These are phyloP conservation scores for Mesodorylaimus sp. DNA, from an alignment of 2,888 invertebrate genomes.

Conservation along the genomic window DNA sequence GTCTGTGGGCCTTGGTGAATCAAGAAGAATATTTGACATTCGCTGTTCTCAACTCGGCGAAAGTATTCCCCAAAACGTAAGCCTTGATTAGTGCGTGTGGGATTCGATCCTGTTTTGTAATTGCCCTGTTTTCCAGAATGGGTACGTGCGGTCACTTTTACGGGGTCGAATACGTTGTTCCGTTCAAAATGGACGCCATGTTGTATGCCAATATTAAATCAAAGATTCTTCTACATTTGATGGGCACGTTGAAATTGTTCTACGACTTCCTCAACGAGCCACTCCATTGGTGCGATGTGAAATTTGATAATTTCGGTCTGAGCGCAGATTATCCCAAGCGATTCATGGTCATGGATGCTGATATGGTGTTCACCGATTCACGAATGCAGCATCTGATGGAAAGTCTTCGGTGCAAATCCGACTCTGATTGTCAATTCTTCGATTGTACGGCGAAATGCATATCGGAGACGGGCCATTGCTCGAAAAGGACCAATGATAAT, in stretches of 20 bases:
- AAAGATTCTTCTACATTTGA: conserved; percentile 30
- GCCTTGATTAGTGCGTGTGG: no score
- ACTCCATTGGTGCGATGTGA: conserved; percentile 37
- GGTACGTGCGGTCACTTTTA: conserved; percentile 37
- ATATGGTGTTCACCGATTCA: conserved; percentile 26
- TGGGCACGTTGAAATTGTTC: conserved; percentile 29
- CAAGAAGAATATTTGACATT: conserved; percentile 26
- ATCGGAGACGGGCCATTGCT: conserved; percentile 19
- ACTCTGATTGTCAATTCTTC: conserved; percentile 23
- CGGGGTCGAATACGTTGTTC: conserved; percentile 30
- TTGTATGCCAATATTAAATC: conserved; percentile 27
- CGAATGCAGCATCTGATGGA: conserved; percentile 19
- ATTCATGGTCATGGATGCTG: conserved; percentile 27
- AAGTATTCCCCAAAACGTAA: conserved; percentile 26
- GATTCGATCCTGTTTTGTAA: no score
- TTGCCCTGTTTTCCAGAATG: no score
- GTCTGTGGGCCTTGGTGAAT: conserved; percentile 24
- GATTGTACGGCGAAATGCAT: conserved; percentile 20
- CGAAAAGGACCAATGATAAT: conserved; percentile 23
- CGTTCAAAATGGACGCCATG: conserved; percentile 21
- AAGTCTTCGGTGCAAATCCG: conserved; percentile 17
- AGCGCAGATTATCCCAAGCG: conserved; percentile 13
- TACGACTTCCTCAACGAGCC: conserved; percentile 31
- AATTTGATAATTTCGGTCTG: conserved; percentile 32
- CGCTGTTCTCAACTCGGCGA: conserved; percentile 20